phyloP scores from a whole-genome alignment of 2,797 vertebrate genomes.

The Amniataba percoides region DNA sequence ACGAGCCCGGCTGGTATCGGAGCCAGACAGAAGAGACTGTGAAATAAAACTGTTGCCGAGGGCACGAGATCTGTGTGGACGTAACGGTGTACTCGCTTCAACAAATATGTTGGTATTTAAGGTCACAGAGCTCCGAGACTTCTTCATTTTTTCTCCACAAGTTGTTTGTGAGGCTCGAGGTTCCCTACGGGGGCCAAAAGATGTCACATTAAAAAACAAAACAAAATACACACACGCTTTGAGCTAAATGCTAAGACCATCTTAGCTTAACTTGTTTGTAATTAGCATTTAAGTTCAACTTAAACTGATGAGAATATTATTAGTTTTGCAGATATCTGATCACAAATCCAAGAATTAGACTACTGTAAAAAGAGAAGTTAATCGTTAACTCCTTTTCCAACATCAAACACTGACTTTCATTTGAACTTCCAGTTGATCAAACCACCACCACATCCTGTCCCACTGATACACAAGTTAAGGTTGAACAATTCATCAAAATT shows the following conservation, averaged over 20 bases:
- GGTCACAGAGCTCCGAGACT: neutral
- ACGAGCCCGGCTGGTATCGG: conserved; percentile 31
- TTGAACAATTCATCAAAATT: too few relatives aligned
- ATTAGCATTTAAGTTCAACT: neutral
- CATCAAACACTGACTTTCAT: too few relatives aligned
- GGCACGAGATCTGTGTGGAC: conserved; percentile 47
- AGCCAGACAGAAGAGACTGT: conserved; percentile 40
- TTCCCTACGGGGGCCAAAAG: neutral
- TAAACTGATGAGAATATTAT: neutral
- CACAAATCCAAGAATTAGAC: neutral
- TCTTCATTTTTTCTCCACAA: neutral
- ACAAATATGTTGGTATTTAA: conserved; percentile 24
- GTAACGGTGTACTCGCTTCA: conserved; percentile 17
- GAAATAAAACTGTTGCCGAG: conserved; percentile 43
- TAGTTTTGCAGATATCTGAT: neutral
- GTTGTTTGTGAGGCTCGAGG: neutral
- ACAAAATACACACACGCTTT: neutral
- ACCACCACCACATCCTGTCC: too few relatives aligned
- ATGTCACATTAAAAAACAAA: neutral
- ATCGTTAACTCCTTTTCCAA: too few relatives aligned
- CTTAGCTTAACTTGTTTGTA: neutral
- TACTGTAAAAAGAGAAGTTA: too few relatives aligned
- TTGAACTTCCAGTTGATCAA: too few relatives aligned
- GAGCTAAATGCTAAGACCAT: neutral
- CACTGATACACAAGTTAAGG: too few relatives aligned